Evolutionary conservation across 37 sponge, comb jelly and placozoan genomes (phyloP), one percentile per base, ranked within the genome.

Genomic region (Petrosia ficiformis): DNA sequence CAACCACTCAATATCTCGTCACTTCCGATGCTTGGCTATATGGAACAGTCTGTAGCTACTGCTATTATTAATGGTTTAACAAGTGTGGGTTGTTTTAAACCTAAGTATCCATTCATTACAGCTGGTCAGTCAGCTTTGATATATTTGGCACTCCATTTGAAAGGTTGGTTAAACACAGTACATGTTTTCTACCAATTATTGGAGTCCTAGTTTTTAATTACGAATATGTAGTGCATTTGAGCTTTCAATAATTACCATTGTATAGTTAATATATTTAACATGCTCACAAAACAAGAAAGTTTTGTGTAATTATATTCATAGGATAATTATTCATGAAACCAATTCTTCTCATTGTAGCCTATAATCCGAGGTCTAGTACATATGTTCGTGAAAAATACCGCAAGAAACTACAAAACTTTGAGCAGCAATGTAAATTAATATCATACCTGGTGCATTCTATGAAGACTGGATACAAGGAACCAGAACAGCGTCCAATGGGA

Each of bases 21-120:
- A 22, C 84, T 97, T 1, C 95, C 95, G 24, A 97, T 97, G 84
- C 84, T 97, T 8, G 98, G 98, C 70, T 97, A 92, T 82, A 57
- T 97, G 82, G 98, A 97, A 65, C 98, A 97, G 74, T 80, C 88
- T 6, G 93, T 90, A 6, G 90, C 98, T 30, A 78, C 85, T 36
- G 75, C 89, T 24, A 74, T 94, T 42, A 90, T 84, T 59, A 92
- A 89, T 67, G 73, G 92, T 0, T 75, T 94, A 56, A 87, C 89
- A 71, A 90, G 95, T 39, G 84, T 88, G 30, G 93, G 95, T 0
- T 77, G 61, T 57, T 69, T 84, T 59, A 97, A 94, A 68, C 98
- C 98, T 1, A 94, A 92, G 73, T 84, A 76, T 70, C 98, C 98
- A 6, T 97, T 95, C 74, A 19, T 88, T 42, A 74, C 79, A 28